Percentiles rank a stretch among this genome's conserved stretches.
Evolutionary conservation across 1,140 invertebrate genomes (phyloP).

Genomic region (Ceratina australensis): DNA sequence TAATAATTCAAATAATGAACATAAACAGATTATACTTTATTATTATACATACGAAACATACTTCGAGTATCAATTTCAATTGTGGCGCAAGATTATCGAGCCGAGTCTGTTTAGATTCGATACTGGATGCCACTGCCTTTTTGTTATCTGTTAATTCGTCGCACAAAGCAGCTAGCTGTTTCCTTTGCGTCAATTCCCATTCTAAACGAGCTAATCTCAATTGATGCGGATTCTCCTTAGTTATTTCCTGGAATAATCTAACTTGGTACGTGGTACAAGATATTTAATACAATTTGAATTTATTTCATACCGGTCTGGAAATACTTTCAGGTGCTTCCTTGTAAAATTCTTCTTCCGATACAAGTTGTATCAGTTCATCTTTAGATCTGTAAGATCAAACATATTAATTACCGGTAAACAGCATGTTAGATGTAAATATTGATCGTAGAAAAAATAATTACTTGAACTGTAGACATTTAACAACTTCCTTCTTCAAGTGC

Average conservation of each 20-base stretch:
- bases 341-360: conserved; percentile 92
- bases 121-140: conserved; percentile 86
- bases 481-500: conserved; percentile 95
- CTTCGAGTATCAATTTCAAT: conserved; percentile 86
- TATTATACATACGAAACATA: conserved; percentile 65
- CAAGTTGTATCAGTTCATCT: conserved; percentile 95
- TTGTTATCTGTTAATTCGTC: conserved; percentile 88
- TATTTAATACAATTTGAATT: not conserved
- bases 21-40: conserved; percentile 10
- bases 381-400: conserved; percentile 85
- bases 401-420: conserved; percentile 14
- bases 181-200: conserved; percentile 95
- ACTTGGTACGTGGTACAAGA: conserved; percentile 14
- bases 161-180: conserved; percentile 88
- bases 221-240: conserved; percentile 87
- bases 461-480: conserved; percentile 95
- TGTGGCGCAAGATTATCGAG: conserved; percentile 91
- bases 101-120: conserved; percentile 89
- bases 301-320: conserved; percentile 82
- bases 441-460: conserved; percentile 74
- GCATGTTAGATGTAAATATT: not conserved
- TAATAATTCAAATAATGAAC: conserved; percentile 15
- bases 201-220: conserved; percentile 91
- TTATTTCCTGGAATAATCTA: conserved; percentile 81
- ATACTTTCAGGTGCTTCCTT: conserved; percentile 88